Conservation (phyloP, 2,113 vertebrate species). For the Setophaga petechia region DNA sequence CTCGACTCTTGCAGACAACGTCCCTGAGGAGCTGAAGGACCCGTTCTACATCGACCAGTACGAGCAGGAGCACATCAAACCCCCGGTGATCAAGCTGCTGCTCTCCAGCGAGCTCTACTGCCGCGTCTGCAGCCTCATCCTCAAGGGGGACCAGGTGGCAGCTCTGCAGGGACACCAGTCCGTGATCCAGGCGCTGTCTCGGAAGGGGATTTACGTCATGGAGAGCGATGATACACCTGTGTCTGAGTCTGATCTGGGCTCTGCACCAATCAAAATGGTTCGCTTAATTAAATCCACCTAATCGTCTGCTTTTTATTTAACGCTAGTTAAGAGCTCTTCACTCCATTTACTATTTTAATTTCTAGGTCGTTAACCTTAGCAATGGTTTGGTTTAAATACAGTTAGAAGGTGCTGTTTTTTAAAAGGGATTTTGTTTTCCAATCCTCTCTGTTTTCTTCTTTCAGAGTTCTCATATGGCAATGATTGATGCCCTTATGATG, state of each 20-base stretch:
- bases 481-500: slow-evolving; percentile 99
- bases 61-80: slow-evolving; percentile 96
- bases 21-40: slow-evolving; percentile 90
- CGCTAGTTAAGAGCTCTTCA: background rate
- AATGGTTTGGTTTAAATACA: background rate
- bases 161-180: slow-evolving; percentile 87
- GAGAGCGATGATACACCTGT: slow-evolving; percentile 86
- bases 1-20: slow-evolving; percentile 77
- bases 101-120: slow-evolving; percentile 92
- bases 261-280: slow-evolving; percentile 93
- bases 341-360: background rate
- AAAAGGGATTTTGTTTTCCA: background rate
- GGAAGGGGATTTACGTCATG: slow-evolving; percentile 92
- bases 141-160: slow-evolving; percentile 87
- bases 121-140: slow-evolving; percentile 88
- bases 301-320: slow-evolving; percentile 36
- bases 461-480: slow-evolving; percentile 94
- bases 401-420: accelerated
- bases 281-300: slow-evolving; percentile 60
- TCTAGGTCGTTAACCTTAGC: slow-evolving; percentile 6
- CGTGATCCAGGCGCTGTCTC: slow-evolving; percentile 88
- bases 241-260: slow-evolving; percentile 85
- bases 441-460: background rate
- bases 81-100: slow-evolving; percentile 85
- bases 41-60: slow-evolving; percentile 96